Base-by-base conservation (phyloP, 64 coral and sea anemone genomes). In the Pocillopora damicornis region DNA sequence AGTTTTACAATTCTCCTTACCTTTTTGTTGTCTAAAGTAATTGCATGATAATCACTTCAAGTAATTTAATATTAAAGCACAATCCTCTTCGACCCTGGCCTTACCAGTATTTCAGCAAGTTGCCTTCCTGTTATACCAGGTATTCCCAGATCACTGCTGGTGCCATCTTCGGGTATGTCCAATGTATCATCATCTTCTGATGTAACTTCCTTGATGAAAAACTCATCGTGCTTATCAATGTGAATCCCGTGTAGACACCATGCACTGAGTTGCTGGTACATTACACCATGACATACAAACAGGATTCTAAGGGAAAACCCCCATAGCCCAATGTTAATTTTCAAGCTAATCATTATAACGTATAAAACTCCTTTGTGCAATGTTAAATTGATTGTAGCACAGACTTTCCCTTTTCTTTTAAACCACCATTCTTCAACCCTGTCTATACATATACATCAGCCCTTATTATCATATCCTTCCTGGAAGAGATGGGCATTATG, bases 221-320 rank as follows among this genome's bases (percentile, higher is more conserved):
- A 99, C n/a, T 99, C 97, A 86, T 87, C 73, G 36, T 88, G 85
- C 9, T 77, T 73, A 51, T 99, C 97, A 56, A 89, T 89, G 22
- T 92, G 75, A 11, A 95, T 68, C 13, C 97, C 97, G 88, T 95
- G 93, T 22, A 99, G 67, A 56, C 95, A n/a, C 97, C 97, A 99
- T 34, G 93, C 97, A 93, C 93, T 99, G 14, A 99, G 83, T 75
- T 99, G 97, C 10, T 99, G 90, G 87, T 95, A 99, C 89, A 99
- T 89, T 34, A 99, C 97, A 93, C 93, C 93, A 95, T 99, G 97
- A 61, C 97, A 99, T 56, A 95, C 86, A 93, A 86, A 87, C n/a
- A 99, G 88, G 71, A 99, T 98, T 79, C 96, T 98, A 62, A 25
- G 56, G 59, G 37, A 63, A 88, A 42, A 58, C 36, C 1, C 60